These are phyloP conservation scores for Macrochelys suwanniensis DNA, from an alignment of 2,797 vertebrate genomes.

Conservation along the genomic window DNA sequence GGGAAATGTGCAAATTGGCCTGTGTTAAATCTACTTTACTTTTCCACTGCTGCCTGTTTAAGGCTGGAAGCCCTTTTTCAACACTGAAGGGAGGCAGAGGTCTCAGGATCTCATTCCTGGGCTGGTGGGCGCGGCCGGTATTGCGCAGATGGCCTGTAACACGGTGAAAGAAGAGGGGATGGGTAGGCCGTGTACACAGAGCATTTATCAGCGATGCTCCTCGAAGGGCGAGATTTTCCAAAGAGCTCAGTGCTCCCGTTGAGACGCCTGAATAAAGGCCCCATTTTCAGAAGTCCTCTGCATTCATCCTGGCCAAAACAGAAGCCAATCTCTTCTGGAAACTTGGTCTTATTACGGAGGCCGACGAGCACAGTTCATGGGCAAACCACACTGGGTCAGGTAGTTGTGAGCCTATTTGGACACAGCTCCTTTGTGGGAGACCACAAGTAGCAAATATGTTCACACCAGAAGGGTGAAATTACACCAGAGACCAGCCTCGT, in stretches of 20 bases:
- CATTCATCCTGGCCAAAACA: not conserved
- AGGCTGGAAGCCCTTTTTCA: constrained; percentile 45
- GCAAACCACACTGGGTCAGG: not conserved
- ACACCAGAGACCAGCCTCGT: not conserved
- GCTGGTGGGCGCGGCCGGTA: not conserved
- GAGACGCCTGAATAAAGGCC: not conserved
- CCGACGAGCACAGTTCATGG: not conserved
- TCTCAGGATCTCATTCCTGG: not conserved
- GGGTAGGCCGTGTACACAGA: not conserved
- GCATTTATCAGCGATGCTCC: not conserved
- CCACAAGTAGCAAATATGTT: not conserved
- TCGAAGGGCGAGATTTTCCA: not conserved
- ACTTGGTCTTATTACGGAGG: not conserved
- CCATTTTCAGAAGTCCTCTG: not conserved
- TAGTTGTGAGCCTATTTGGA: too few relatives aligned
- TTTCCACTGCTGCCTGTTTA: not conserved
- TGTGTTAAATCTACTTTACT: constrained; percentile 71
- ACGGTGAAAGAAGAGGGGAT: not conserved
- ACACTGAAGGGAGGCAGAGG: constrained; percentile 18
- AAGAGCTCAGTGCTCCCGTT: not conserved
- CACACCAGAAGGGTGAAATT: not conserved
- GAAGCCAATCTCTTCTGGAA: not conserved
- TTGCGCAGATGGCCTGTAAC: not conserved
- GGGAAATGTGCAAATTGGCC: constrained; percentile 71
- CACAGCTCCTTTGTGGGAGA: not conserved